Evolutionary conservation across 2,113 vertebrate genomes (phyloP).

Genomic region (Oostethus manadensis): DNA sequence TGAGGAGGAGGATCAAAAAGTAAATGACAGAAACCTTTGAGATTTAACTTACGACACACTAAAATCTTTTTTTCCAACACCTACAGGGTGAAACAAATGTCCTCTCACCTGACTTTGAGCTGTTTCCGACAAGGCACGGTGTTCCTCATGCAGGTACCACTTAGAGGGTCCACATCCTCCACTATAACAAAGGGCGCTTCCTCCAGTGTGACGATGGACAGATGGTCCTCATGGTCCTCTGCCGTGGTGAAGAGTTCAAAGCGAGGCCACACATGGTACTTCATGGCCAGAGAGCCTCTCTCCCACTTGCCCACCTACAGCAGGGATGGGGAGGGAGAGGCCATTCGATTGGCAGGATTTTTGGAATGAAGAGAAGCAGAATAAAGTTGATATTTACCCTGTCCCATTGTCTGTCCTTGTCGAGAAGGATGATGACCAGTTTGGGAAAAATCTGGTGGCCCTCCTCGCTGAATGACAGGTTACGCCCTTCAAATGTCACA

Average conservation of each 20-base stretch:
- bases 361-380: background rate
- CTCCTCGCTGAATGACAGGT: constrained; percentile 96
- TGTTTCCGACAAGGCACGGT: constrained; percentile 97
- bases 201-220: constrained; percentile 97
- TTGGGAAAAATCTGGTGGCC: constrained; percentile 99
- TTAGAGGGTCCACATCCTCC: constrained; percentile 96
- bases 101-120: constrained; percentile 73
- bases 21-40: background rate
- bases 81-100: background rate
- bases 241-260: constrained; percentile 86
- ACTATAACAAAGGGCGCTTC: constrained; percentile 98
- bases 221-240: constrained; percentile 90
- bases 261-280: constrained; percentile 97
- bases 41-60: background rate
- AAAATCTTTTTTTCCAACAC: too few species aligned
- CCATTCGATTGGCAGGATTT: constrained; percentile 23
- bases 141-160: constrained; percentile 98
- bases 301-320: constrained; percentile 97
- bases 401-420: constrained; percentile 95
- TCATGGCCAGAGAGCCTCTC: constrained; percentile 90
- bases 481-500: constrained; percentile 97
- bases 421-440: constrained; percentile 95
- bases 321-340: constrained; percentile 25
- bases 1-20: too few species aligned
- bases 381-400: constrained; percentile 55